Evolutionary conservation across 2,888 invertebrate species (phyloP).

Genomic region (Unio delphinus): DNA sequence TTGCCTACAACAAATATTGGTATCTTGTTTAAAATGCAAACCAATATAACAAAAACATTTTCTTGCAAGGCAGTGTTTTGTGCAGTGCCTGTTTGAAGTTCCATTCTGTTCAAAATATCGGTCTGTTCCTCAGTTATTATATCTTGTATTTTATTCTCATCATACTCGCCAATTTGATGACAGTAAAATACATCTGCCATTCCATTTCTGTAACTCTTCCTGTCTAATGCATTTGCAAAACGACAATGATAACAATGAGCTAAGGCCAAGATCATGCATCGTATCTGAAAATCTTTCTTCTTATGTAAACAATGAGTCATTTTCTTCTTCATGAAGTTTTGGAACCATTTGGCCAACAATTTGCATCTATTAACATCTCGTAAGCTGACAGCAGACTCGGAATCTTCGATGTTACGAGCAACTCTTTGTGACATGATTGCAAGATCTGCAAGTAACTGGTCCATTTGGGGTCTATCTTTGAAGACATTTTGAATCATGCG

Average conservation of each 20-base stretch:
- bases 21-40: slow-evolving; percentile 46
- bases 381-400: slow-evolving; percentile 23
- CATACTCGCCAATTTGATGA: neutral
- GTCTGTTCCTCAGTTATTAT: slow-evolving; percentile 39
- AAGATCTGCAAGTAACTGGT: slow-evolving; percentile 13
- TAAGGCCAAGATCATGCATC: slow-evolving; percentile 29
- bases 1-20: slow-evolving; percentile 55
- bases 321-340: slow-evolving; percentile 7
- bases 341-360: slow-evolving; percentile 20
- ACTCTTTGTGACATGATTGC: slow-evolving; percentile 25
- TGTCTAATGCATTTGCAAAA: slow-evolving; percentile 14
- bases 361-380: slow-evolving; percentile 31
- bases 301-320: slow-evolving; percentile 9
- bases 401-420: slow-evolving; percentile 13
- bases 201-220: slow-evolving; percentile 19
- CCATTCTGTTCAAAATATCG: slow-evolving; percentile 45
- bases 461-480: neutral
- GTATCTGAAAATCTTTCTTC: neutral
- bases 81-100: slow-evolving; percentile 43
- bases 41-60: slow-evolving; percentile 52
- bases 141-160: slow-evolving; percentile 14
- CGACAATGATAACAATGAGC: slow-evolving; percentile 40
- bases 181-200: slow-evolving; percentile 13
- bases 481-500: slow-evolving; percentile 20
- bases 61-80: slow-evolving; percentile 47